Evolutionary conservation across 2,113 vertebrate genomes (phyloP).

Genomic region (Danionella cerebrum): DNA sequence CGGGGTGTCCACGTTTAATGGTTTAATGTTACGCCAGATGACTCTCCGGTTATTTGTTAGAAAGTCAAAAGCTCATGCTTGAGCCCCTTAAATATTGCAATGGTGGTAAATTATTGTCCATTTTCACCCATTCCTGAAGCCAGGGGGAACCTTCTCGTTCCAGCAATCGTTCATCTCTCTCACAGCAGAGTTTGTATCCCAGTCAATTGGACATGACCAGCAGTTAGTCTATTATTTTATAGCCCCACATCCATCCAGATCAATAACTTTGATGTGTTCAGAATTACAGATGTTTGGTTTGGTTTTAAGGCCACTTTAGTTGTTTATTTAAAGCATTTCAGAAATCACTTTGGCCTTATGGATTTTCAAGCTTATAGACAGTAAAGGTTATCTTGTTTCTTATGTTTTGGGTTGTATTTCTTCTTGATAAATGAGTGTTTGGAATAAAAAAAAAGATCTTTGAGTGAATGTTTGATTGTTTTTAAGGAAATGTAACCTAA

Average conservation of each 20-base stretch:
- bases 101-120: neutral
- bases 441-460: too few species aligned
- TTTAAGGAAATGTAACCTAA: too few species aligned
- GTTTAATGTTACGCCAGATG: neutral
- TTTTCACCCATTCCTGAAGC: neutral
- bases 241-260: neutral
- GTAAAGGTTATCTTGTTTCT: too few species aligned
- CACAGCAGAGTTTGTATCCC: neutral
- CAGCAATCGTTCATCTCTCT: neutral
- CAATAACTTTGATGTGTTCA: neutral
- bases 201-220: constrained; percentile 8
- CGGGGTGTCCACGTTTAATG: neutral
- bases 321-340: neutral
- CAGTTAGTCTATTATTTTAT: neutral
- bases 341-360: too few species aligned
- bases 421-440: too few species aligned
- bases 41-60: neutral
- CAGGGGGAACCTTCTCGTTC: neutral
- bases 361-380: too few species aligned
- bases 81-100: neutral
- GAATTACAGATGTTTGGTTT: neutral
- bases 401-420: too few species aligned
- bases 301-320: neutral
- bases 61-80: neutral
- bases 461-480: too few species aligned